These are phyloP conservation scores for Limulus polyphemus DNA, from an alignment of 2,888 invertebrate genomes.

Conservation along the genomic window DNA sequence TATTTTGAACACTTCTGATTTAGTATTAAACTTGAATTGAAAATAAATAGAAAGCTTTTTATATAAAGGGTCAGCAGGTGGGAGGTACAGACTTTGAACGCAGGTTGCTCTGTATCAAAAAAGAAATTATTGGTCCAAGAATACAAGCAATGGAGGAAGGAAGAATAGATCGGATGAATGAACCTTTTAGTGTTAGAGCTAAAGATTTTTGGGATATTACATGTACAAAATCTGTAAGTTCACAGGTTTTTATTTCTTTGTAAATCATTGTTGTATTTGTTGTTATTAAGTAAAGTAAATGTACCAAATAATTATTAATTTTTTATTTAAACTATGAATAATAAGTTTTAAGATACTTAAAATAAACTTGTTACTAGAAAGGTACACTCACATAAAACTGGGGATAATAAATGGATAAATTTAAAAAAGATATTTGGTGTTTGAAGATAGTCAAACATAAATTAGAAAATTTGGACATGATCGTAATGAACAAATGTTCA, in stretches of 20 bases:
- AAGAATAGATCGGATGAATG: slow-evolving; percentile 55
- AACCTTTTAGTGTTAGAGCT: slow-evolving; percentile 78
- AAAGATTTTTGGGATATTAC: slow-evolving; percentile 82
- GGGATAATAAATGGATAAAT: too few species aligned
- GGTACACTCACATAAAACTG: too few species aligned
- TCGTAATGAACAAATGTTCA: too few species aligned
- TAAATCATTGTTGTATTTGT: too few species aligned
- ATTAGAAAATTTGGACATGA: too few species aligned
- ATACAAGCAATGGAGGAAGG: slow-evolving; percentile 63
- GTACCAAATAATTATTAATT: background rate
- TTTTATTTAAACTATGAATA: background rate
- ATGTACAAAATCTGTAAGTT: slow-evolving; percentile 32
- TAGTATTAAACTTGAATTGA: too few species aligned
- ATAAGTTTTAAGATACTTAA: background rate
- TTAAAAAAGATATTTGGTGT: too few species aligned
- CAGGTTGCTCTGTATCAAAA: slow-evolving; percentile 58
- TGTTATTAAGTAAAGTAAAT: slow-evolving; percentile 2
- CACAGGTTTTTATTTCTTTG: too few species aligned
- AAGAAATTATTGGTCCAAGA: slow-evolving; percentile 46
- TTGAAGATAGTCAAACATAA: too few species aligned
- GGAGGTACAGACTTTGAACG: slow-evolving; percentile 62
- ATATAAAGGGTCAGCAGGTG: slow-evolving; percentile 49
- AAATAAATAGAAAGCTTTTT: background rate
- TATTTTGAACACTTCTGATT: too few species aligned
- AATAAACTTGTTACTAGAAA: background rate